Evolutionary conservation across 92 coral and sea anemone species (phyloP), one percentile per base, ranked within the genome.

Genomic region (Epizoanthus stellaris): DNA sequence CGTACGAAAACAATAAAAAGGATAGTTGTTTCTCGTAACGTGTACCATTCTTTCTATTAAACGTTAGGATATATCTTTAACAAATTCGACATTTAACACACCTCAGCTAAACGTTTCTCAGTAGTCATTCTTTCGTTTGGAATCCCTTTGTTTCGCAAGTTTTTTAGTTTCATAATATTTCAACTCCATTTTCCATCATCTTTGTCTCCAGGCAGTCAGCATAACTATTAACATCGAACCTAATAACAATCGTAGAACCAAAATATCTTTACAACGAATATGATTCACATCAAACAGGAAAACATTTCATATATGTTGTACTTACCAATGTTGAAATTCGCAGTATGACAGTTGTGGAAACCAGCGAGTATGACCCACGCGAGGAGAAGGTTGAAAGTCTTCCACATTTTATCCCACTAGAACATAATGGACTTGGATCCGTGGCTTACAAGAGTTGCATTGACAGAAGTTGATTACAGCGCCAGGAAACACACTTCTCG

Each of bases 251-350:
- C 16, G 73, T 38, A 68, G 8, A 40, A 16, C 73, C 21, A 38
- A 13, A 63, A 17, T 21, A 36, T 20, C n/a, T 60, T 62, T 62
- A n/a, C 36, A 40, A 0, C 56, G 58, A 75, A 57, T 12, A 43
- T 54, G 66, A 53, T 43, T 68, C 34, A 21, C 80, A 52, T 57
- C 38, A 76, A 19, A 16, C 23, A 76, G 36, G 42, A 76, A 11
- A 15, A 36, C 17, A 43, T 14, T 39, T 39, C 63, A 2, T 12
- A 25, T 9, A 10, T 11, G 52, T 16, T 36, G 42, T 13, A 79
- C 83, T 63, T 64, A 79, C 83, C 83, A n/a, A 79, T 61, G 53
- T 79, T 59, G 36, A 79, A 63, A 10, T 30, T 20, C 23, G 20
- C 77, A n/a, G 34, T 39, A 10, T 13, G 59, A 59, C 70, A 43